These are phyloP conservation scores for Poeciliopsis retropinna DNA, from an alignment of 2,113 vertebrate species.

Conservation along the genomic window DNA sequence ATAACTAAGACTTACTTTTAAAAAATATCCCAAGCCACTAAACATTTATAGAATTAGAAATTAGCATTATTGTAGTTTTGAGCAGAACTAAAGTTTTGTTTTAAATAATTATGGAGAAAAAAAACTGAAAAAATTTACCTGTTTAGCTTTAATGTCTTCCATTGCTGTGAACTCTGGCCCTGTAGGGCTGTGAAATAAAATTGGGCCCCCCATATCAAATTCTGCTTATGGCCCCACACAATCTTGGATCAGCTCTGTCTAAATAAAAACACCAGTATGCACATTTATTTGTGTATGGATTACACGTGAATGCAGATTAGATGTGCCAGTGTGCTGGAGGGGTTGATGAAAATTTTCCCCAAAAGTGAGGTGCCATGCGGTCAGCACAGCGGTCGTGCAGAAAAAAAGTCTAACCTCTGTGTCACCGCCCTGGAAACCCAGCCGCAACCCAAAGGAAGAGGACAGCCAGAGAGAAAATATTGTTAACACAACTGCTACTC, in stretches of 20 bases:
- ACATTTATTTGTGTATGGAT: neutral
- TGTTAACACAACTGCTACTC: conserved; percentile 70
- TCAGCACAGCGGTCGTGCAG: conserved; percentile 84
- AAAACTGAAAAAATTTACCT: neutral
- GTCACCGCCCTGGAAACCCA: conserved; percentile 83
- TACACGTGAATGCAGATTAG: conserved; percentile 43
- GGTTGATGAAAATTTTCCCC: conserved; percentile 84
- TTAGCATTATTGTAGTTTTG: no score
- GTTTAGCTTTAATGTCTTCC: neutral
- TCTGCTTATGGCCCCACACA: neutral
- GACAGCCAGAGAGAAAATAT: conserved; percentile 79
- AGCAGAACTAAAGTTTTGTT: no score
- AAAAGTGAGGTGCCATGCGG: conserved; percentile 82
- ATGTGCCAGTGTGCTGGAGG: conserved; percentile 80
- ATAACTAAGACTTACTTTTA: no score
- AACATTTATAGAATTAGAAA: neutral
- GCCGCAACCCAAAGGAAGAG: conserved; percentile 76
- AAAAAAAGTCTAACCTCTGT: conserved; percentile 85
- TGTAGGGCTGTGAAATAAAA: neutral
- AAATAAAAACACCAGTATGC: neutral
- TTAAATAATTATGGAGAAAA: no score
- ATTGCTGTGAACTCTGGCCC: neutral
- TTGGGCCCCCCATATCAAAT: neutral
- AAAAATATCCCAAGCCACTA: neutral
- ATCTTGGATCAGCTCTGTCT: neutral